Percentiles rank a stretch among this genome's conserved stretches.
phyloP scores from a whole-genome alignment of 1,140 invertebrate genomes.

The Formica exsecta region DNA sequence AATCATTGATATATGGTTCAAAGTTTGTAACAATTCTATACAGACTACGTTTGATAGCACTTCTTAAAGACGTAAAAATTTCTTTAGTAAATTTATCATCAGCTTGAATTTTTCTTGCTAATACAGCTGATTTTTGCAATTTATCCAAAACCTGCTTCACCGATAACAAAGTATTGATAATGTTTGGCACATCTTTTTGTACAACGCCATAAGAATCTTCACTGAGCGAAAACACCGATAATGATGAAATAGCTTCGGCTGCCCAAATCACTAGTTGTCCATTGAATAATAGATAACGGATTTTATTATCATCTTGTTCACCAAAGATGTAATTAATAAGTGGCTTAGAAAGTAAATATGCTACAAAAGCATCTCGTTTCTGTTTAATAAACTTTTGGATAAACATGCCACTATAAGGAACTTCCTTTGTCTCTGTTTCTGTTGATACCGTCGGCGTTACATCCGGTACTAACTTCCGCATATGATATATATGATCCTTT shows the following conservation, averaged over 20 bases:
- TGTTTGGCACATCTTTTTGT: constrained; percentile 90
- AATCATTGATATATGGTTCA: constrained; percentile 89
- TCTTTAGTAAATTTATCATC: constrained; percentile 88
- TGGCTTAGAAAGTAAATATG: constrained; percentile 85
- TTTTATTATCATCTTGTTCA: constrained; percentile 90
- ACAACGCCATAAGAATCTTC: constrained; percentile 94
- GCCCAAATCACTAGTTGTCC: constrained; percentile 91
- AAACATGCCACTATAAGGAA: constrained; percentile 42
- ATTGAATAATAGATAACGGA: constrained; percentile 88
- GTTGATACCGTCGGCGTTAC: background rate
- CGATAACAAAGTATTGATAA: constrained; percentile 89
- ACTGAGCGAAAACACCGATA: constrained; percentile 89
- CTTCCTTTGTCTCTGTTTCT: background rate
- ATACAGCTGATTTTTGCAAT: constrained; percentile 89
- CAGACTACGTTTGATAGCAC: constrained; percentile 90
- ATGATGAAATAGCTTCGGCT: constrained; percentile 89
- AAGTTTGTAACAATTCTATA: constrained; percentile 91
- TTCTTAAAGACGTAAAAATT: constrained; percentile 88
- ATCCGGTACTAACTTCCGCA: constrained; percentile 78
- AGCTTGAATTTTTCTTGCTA: constrained; percentile 88
- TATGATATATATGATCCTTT: constrained; percentile 79
- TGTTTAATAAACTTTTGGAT: constrained; percentile 78
- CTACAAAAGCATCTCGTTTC: constrained; percentile 76
- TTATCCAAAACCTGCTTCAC: constrained; percentile 91
- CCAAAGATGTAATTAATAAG: constrained; percentile 91